Evolutionary conservation across 1,140 invertebrate species (phyloP).

Genomic region (Leptonema lineaticorne): DNA sequence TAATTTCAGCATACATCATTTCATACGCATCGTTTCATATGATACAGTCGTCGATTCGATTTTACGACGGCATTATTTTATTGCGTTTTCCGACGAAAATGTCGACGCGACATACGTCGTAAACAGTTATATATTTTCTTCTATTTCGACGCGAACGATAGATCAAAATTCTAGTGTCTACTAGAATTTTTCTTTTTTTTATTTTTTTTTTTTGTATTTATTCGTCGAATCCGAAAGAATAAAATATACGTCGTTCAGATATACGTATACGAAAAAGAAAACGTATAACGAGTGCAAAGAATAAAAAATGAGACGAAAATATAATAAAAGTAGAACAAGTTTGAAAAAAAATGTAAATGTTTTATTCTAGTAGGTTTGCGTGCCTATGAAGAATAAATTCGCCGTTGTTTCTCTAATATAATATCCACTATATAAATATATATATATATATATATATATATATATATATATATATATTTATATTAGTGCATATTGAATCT

Average conservation of each 20-base stretch:
- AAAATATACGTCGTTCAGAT: background rate
- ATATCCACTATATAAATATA: slow-evolving; percentile 7
- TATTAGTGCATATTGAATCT: too few relatives aligned
- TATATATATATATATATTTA: too few relatives aligned
- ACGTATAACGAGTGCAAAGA: too few relatives aligned
- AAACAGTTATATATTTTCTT: slow-evolving; percentile 8
- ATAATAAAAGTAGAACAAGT: too few relatives aligned
- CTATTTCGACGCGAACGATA: background rate
- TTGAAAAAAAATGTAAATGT: background rate
- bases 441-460: background rate
- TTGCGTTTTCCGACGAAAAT: too few relatives aligned
- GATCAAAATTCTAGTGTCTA: background rate
- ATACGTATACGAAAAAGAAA: background rate
- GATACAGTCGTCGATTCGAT: too few relatives aligned
- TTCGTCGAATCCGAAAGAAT: background rate
- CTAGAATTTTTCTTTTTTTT: background rate
- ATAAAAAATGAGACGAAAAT: too few relatives aligned
- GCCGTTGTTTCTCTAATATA: slow-evolving; percentile 1
- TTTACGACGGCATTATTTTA: too few relatives aligned
- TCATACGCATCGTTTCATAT: too few relatives aligned
- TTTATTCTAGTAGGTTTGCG: slow-evolving; percentile 1
- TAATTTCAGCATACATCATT: too few relatives aligned
- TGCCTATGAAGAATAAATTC: slow-evolving; percentile 19
- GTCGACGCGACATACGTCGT: too few relatives aligned
- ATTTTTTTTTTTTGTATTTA: too few relatives aligned